Conservation (phyloP, 2,888 invertebrate species). For the Heliconius sara region DNA sequence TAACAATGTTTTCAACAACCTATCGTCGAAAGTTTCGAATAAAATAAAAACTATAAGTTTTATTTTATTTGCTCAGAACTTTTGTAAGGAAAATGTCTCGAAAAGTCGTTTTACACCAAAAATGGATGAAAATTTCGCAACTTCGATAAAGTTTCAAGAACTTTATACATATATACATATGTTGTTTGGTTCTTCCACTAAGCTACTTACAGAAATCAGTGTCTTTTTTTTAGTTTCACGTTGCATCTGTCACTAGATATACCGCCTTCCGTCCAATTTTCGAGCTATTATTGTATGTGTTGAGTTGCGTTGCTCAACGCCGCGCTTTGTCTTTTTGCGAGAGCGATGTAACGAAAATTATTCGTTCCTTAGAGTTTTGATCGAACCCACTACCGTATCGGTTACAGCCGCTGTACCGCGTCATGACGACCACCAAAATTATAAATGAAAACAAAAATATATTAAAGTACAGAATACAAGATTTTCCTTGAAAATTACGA, state of each 20-base stretch:
- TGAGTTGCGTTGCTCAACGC: too few species aligned
- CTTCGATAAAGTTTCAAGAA: constrained; percentile 16
- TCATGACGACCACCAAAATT: background rate
- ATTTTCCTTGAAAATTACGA: background rate
- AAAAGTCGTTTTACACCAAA: constrained; percentile 27
- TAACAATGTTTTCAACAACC: background rate
- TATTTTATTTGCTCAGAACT: constrained; percentile 12
- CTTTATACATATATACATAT: constrained; percentile 13
- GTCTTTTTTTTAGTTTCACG: background rate
- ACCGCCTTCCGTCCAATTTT: too few species aligned
- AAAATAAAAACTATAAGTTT: constrained; percentile 23
- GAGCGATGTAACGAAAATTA: background rate
- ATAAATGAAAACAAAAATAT: background rate
- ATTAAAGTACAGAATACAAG: background rate
- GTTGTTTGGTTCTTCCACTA: constrained; percentile 4
- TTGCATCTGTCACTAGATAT: background rate
- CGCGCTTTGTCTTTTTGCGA: too few species aligned
- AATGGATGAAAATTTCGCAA: constrained; percentile 19
- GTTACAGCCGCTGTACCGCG: too few species aligned
- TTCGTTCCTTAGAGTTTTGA: too few species aligned
- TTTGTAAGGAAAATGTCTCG: constrained; percentile 25
- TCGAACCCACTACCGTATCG: too few species aligned
- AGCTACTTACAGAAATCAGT: background rate
- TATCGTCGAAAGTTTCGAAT: background rate
- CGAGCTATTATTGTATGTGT: too few species aligned